A percentile compares a stretch with the other conserved stretches of the same genome.
Evolutionary conservation across 2,797 vertebrate species (phyloP).

Genomic region (Florisuga fusca): DNA sequence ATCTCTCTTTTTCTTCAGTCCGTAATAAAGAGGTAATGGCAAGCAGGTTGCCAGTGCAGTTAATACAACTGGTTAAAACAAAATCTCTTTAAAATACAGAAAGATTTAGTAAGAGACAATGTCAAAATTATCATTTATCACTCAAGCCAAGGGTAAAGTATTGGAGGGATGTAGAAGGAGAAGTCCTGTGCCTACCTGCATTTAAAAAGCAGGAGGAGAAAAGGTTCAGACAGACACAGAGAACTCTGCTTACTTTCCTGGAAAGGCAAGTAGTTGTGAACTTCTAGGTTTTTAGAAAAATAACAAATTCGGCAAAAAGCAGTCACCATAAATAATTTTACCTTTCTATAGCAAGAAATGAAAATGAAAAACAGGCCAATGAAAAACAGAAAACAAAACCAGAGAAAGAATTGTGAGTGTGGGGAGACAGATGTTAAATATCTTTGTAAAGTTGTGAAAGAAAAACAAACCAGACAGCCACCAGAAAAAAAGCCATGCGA

Average conservation of each 20-base stretch:
- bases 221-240: neutral
- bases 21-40: neutral
- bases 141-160: neutral
- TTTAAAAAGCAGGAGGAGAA: neutral
- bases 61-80: neutral
- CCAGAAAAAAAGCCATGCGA: neutral
- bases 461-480: neutral
- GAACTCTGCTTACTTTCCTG: neutral
- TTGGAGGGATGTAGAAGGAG: neutral
- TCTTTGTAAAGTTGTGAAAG: rapidly evolving
- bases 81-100: neutral
- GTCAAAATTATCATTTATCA: neutral
- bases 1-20: neutral
- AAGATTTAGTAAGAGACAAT: neutral
- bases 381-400: neutral
- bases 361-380: no score
- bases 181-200: neutral
- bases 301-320: neutral
- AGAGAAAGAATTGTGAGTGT: neutral
- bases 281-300: neutral
- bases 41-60: neutral
- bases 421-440: rapidly evolving
- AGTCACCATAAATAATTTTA: neutral
- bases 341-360: neutral
- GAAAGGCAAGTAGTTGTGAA: neutral